A percentile compares a stretch with the other conserved stretches of the same genome.
These are phyloP conservation scores for Eulithis prunata DNA, from an alignment of 2,888 invertebrate species.

Conservation along the genomic window DNA sequence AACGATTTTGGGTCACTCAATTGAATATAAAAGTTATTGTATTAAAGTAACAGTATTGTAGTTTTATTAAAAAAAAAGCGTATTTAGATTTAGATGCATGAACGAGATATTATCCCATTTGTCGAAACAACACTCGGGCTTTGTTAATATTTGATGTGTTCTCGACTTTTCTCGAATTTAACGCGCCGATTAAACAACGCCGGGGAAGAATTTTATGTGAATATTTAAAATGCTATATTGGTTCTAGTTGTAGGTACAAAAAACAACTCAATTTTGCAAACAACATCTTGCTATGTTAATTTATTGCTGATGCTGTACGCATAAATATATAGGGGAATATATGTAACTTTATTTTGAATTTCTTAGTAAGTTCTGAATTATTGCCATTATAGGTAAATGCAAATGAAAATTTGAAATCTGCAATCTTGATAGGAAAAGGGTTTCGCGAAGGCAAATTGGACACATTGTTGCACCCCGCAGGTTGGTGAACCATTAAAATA, in stretches of 20 bases:
- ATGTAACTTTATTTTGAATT: conserved; percentile 11
- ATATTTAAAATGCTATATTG: conserved; percentile 82
- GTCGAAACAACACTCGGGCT: conserved; percentile 75
- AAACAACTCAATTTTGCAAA: conserved; percentile 64
- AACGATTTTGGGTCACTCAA: conserved; percentile 67
- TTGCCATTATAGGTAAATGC: conserved; percentile 34
- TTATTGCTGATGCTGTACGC: conserved; percentile 46
- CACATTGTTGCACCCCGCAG: conserved; percentile 79
- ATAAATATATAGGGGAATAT: conserved; percentile 43
- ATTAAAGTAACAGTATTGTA: too few species aligned
- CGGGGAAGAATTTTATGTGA: conserved; percentile 79
- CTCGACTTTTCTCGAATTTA: conserved; percentile 83
- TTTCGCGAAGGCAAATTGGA: conserved; percentile 62
- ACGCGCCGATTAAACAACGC: conserved; percentile 81
- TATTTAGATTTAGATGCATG: conserved; percentile 75
- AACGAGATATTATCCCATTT: conserved; percentile 78
- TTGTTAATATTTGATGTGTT: conserved; percentile 81
- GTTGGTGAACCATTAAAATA: conserved; percentile 80
- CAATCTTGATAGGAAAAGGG: conserved; percentile 50
- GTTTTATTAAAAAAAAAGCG: conserved; percentile 59
- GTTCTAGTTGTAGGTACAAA: conserved; percentile 67
- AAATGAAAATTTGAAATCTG: conserved; percentile 53
- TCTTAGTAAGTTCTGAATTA: background rate
- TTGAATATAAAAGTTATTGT: conserved; percentile 62
- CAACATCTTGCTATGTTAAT: conserved; percentile 57